Evolutionary conservation across 1,140 invertebrate species (phyloP).

Genomic region (Ips typographus): DNA sequence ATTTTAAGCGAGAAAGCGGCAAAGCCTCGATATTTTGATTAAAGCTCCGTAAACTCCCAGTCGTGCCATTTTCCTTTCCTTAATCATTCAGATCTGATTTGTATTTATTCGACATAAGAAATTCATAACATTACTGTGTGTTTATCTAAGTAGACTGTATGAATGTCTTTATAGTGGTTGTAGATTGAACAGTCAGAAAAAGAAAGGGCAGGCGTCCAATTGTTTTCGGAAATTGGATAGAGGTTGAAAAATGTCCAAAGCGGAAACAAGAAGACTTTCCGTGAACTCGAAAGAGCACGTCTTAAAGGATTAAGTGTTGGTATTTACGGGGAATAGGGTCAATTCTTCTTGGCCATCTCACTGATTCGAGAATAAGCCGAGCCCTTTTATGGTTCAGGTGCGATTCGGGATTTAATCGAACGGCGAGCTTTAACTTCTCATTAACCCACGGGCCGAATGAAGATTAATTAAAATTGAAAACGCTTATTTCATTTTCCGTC

Average conservation of each 20-base stretch:
- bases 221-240: conserved; percentile 50
- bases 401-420: conserved; percentile 28
- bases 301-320: conserved; percentile 35
- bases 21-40: conserved; percentile 21
- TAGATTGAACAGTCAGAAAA: too few species aligned
- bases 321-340: conserved; percentile 34
- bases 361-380: conserved; percentile 24
- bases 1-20: conserved; percentile 13
- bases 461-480: conserved; percentile 24
- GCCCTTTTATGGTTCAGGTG: conserved; percentile 30
- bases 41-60: conserved; percentile 1
- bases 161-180: too few species aligned
- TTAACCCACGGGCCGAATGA: conserved; percentile 19
- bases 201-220: conserved; percentile 32
- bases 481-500: not conserved
- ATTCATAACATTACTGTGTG: too few species aligned
- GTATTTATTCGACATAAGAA: too few species aligned
- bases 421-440: conserved; percentile 27
- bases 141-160: too few species aligned
- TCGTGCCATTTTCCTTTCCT: not conserved
- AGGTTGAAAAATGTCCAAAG: conserved; percentile 45
- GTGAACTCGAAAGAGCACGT: conserved; percentile 25
- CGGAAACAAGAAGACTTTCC: conserved; percentile 23
- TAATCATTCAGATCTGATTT: not conserved
- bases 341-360: conserved; percentile 30